These are phyloP conservation scores for Pseudotriccus pelzelni DNA, from an alignment of 2,797 vertebrate species.

Conservation along the genomic window DNA sequence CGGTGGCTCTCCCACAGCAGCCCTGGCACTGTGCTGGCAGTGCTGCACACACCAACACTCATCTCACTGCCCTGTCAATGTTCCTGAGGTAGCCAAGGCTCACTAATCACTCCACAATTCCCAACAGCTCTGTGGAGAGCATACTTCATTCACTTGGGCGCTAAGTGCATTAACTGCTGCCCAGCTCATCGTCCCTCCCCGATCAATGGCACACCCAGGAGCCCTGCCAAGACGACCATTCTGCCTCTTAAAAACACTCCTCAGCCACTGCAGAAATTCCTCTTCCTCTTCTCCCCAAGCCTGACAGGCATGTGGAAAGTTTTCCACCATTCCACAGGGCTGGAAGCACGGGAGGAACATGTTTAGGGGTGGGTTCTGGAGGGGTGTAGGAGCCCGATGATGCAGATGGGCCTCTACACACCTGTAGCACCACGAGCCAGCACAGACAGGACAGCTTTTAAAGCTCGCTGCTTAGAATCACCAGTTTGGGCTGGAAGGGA, in stretches of 20 bases:
- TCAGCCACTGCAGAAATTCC: not conserved
- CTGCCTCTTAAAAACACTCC: constrained; percentile 43
- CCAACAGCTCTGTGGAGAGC: not conserved
- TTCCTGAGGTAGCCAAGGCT: not conserved
- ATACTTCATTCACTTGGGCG: not conserved
- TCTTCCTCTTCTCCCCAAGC: not conserved
- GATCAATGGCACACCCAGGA: constrained; percentile 40
- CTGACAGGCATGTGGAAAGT: constrained; percentile 5
- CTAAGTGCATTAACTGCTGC: constrained; percentile 23
- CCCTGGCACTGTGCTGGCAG: not conserved
- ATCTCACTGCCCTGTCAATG: rapidly evolving
- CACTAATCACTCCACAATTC: not conserved
- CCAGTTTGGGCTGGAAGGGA: not conserved
- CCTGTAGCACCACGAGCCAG: rapidly evolving
- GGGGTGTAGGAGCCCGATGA: not conserved
- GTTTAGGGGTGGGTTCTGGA: not conserved
- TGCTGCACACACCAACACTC: not conserved
- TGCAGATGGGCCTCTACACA: too few species aligned
- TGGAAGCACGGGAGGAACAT: not conserved
- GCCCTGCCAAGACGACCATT: constrained; percentile 57
- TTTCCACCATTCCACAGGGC: not conserved
- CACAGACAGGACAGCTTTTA: not conserved
- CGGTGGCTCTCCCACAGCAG: not conserved
- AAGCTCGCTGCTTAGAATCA: not conserved
- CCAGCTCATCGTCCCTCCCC: constrained; percentile 34